Percentiles rank a stretch among this genome's conserved stretches.
These are phyloP conservation scores for Tortricodes alternella DNA, from an alignment of 2,888 invertebrate genomes.

Conservation along the genomic window DNA sequence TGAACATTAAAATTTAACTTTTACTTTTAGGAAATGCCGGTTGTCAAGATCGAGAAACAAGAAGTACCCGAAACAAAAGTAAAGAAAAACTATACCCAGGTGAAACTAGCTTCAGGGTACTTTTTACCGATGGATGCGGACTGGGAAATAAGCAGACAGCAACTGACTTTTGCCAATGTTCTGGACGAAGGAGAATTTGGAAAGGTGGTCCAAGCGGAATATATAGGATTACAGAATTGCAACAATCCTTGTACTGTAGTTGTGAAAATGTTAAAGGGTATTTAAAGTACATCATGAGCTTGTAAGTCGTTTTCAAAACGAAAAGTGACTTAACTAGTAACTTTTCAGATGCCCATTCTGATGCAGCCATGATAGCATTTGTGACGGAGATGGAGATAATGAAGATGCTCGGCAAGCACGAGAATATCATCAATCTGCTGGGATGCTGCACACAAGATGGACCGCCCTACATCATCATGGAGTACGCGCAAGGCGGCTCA, in stretches of 20 bases:
- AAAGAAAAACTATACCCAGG: slow-evolving; percentile 85
- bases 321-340: too few species aligned
- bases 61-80: slow-evolving; percentile 88
- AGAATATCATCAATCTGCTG: slow-evolving; percentile 98
- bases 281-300: too few species aligned
- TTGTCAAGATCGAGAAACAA: slow-evolving; percentile 96
- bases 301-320: too few species aligned
- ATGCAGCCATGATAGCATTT: slow-evolving; percentile 97
- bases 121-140: slow-evolving; percentile 96
- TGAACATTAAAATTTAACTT: too few species aligned
- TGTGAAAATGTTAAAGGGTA: slow-evolving; percentile 99
- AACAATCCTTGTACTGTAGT: slow-evolving; percentile 96
- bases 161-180: slow-evolving; percentile 88
- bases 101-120: slow-evolving; percentile 93
- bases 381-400: slow-evolving; percentile 99
- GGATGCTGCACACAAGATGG: slow-evolving; percentile 98
- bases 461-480: slow-evolving; percentile 93
- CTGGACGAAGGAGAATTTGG: slow-evolving; percentile 99
- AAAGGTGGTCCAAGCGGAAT: slow-evolving; percentile 95
- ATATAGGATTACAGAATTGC: slow-evolving; percentile 86
- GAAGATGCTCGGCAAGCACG: slow-evolving; percentile 99
- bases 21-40: slow-evolving; percentile 87
- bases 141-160: slow-evolving; percentile 95
- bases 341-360: slow-evolving; percentile 94
- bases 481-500: slow-evolving; percentile 96